Conservation (phyloP, 2,113 vertebrate species). For the Protobothrops mucrosquamatus region DNA sequence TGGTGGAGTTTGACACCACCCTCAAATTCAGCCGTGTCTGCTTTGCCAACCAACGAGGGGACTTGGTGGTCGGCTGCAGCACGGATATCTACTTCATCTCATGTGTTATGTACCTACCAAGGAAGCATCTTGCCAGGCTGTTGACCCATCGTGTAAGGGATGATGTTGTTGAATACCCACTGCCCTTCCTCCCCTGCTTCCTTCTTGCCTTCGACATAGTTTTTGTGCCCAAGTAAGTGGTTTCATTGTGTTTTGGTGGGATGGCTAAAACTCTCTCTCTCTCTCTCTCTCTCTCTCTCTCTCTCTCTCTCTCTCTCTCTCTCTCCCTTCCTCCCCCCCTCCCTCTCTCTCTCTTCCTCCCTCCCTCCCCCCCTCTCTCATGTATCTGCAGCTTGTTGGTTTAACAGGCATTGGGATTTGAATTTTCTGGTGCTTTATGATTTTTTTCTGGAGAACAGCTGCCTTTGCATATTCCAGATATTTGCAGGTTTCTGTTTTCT, state of each 20-base stretch:
- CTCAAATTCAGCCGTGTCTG: slow-evolving; percentile 59
- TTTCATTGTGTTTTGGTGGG: not conserved
- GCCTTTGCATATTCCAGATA: not conserved
- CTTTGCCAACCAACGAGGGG: slow-evolving; percentile 65
- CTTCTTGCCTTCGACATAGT: slow-evolving; percentile 57
- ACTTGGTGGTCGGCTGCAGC: slow-evolving; percentile 61
- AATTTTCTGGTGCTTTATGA: not conserved
- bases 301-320: not conserved
- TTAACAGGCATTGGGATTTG: not conserved
- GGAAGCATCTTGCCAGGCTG: slow-evolving; percentile 29
- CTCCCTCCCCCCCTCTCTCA: not conserved
- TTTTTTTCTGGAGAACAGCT: not conserved
- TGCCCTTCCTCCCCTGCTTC: slow-evolving; percentile 57
- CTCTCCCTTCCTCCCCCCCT: accelerated
- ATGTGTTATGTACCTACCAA: slow-evolving; percentile 54
- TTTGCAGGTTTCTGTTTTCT: not conserved
- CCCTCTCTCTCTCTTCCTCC: not conserved
- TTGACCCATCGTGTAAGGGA: slow-evolving; percentile 34
- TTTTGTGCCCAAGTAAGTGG: slow-evolving; percentile 49
- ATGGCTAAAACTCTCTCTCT: not conserved
- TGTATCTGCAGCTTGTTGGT: not conserved
- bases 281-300: not conserved
- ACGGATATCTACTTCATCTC: slow-evolving; percentile 61
- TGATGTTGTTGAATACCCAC: slow-evolving; percentile 48
- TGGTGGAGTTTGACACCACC: slow-evolving; percentile 57